Evolutionary conservation across 1,140 invertebrate species (phyloP), one percentile per base, ranked within the genome.

Genomic region (Charaxes varanes): DNA sequence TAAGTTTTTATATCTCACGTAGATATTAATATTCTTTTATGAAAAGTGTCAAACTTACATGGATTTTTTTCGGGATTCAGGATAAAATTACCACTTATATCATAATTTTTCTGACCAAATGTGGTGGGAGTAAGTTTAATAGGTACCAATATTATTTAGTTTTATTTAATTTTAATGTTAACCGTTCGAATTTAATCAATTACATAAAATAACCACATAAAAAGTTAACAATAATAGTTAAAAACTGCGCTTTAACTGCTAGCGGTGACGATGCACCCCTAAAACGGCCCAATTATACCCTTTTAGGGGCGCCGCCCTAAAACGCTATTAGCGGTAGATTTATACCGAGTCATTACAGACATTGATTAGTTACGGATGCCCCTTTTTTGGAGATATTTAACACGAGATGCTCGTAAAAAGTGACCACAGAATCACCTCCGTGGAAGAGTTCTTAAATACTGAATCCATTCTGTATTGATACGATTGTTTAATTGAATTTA

Each of bases 241-340:
- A 34, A 16, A 44, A 11, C 62, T 66, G 32, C 33, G 33, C 60
- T 55, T 71, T 68, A 73, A 68, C 53, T 40, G 21, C 22, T 32
- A 11, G 50, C 33, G 43, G 62, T 76, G 74, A 79, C 69, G 54
- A 17, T 67, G 71, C 74, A 72, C 65, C 71, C 69, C 67, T 62
- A 72, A 69, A 72, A 64, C 62, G 55, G 66, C 50, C 65, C 66
- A 74, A 79, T 76, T 79, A 79, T 68, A 69, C 65, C 74, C 67
- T 62, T 73, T 72, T 63, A 70, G 42, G 49, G 51, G 46, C 35
- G 53, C 67, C 57, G 61, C 62, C 67, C 53, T 55, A 55, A 60
- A 62, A 62, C 32, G 57, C 63, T 63, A 72, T 71, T 78, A 72
- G 59, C 42, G 26, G 47, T 40, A 64, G 63, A 79, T 73, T 79